Evolutionary conservation across 2,113 vertebrate species (phyloP).

Genomic region (Motacilla alba): DNA sequence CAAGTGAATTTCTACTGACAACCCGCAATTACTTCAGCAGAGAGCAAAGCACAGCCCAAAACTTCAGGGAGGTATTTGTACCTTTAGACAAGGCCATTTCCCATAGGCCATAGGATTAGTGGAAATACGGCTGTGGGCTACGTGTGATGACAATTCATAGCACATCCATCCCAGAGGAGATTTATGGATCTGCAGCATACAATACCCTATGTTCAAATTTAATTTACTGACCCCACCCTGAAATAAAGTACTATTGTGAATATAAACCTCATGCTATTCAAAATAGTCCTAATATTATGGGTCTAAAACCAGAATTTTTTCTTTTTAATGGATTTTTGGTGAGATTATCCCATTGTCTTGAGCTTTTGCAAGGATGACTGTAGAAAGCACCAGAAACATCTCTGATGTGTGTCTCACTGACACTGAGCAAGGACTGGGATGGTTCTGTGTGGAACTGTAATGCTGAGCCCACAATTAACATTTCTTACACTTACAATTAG

Average conservation of each 20-base stretch:
- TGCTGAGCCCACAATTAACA: neutral
- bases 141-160: neutral
- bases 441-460: neutral
- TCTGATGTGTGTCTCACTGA: neutral
- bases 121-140: neutral
- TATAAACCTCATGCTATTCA: neutral
- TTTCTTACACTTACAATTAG: neutral
- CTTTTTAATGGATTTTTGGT: neutral
- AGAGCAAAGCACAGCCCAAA: neutral
- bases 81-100: neutral
- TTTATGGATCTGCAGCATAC: neutral
- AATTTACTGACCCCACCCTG: neutral
- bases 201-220: fast-evolving
- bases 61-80: neutral
- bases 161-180: neutral
- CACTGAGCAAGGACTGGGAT: neutral
- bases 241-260: neutral
- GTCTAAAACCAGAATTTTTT: neutral
- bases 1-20: constrained; percentile 13
- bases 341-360: neutral
- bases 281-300: neutral
- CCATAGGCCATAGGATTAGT: neutral
- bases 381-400: neutral
- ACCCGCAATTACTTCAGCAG: neutral
- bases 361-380: neutral